Percentiles rank a stretch among this genome's conserved stretches.
Conservation (phyloP, 2,113 vertebrate species). For the Triplophysa rosa region DNA sequence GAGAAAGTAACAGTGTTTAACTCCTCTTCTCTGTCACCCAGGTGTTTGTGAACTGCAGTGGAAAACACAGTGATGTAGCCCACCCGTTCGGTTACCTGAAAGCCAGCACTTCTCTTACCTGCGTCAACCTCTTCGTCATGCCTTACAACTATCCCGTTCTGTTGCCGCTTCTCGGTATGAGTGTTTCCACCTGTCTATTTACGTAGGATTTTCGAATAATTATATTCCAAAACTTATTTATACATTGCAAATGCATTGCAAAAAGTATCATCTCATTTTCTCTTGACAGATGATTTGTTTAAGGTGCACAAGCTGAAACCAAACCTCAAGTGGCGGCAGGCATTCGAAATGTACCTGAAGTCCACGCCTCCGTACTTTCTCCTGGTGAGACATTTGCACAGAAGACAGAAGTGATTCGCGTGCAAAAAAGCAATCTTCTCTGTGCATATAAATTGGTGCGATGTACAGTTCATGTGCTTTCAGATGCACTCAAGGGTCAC, state of each 20-base stretch:
- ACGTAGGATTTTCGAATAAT: no score
- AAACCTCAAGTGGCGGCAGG: slow-evolving; percentile 93
- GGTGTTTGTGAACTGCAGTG: slow-evolving; percentile 97
- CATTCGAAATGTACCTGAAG: slow-evolving; percentile 97
- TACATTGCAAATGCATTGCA: background rate
- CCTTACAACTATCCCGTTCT: slow-evolving; percentile 97
- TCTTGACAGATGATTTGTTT: slow-evolving; percentile 88
- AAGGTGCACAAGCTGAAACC: slow-evolving; percentile 98
- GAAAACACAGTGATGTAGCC: slow-evolving; percentile 95
- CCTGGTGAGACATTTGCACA: slow-evolving; percentile 76
- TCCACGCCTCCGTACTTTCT: slow-evolving; percentile 98
- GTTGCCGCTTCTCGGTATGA: slow-evolving; percentile 90
- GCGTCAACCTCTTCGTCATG: slow-evolving; percentile 98
- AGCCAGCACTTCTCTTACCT: slow-evolving; percentile 94
- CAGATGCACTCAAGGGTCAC: background rate
- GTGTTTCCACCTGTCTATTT: background rate
- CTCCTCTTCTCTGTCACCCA: slow-evolving; percentile 60
- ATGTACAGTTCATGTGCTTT: background rate
- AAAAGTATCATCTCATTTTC: slow-evolving; percentile 25
- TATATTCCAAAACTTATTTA: background rate
- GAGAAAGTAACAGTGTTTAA: slow-evolving; percentile 25
- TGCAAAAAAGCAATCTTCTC: background rate
- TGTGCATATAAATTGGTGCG: background rate
- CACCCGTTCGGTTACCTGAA: slow-evolving; percentile 97
- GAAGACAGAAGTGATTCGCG: background rate